Conservation (phyloP, 37 sponge, comb jelly and placozoan genomes). For the Oscarella lobularis region DNA sequence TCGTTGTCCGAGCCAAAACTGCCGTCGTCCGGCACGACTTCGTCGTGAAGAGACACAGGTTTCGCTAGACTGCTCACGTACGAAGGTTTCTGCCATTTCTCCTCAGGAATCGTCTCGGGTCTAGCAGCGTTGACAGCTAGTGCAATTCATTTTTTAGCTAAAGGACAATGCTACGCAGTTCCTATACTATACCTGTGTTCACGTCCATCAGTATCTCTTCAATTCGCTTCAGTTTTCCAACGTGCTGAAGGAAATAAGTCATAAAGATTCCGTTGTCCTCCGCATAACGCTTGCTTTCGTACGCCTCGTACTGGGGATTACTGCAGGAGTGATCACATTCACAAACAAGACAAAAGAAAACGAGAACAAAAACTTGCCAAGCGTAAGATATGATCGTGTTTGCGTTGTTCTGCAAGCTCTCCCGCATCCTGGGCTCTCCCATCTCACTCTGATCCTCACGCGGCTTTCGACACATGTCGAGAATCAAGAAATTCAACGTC, state of each 20-base stretch:
- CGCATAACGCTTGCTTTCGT: constrained; percentile 13
- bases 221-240: constrained; percentile 9
- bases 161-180: background rate
- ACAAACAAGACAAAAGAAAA: background rate
- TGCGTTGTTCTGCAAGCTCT: background rate
- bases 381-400: background rate
- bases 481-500: constrained; percentile 78
- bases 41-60: constrained; percentile 11
- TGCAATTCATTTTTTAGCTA: background rate
- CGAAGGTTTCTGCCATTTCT: constrained; percentile 13
- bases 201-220: constrained; percentile 17
- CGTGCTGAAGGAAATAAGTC: constrained; percentile 13
- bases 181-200: background rate
- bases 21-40: constrained; percentile 2
- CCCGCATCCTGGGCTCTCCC: background rate
- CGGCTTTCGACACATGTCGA: constrained; percentile 93
- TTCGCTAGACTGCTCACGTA: constrained; percentile 7
- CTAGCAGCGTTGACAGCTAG: background rate
- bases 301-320: constrained; percentile 7
- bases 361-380: background rate
- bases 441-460: background rate
- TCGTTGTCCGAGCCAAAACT: background rate
- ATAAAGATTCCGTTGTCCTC: constrained; percentile 19
- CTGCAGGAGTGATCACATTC: background rate
- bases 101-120: background rate